A percentile compares a stretch with the other conserved stretches of the same genome.
phyloP scores from a whole-genome alignment of 2,113 vertebrate species.

The Setophaga petechia region DNA sequence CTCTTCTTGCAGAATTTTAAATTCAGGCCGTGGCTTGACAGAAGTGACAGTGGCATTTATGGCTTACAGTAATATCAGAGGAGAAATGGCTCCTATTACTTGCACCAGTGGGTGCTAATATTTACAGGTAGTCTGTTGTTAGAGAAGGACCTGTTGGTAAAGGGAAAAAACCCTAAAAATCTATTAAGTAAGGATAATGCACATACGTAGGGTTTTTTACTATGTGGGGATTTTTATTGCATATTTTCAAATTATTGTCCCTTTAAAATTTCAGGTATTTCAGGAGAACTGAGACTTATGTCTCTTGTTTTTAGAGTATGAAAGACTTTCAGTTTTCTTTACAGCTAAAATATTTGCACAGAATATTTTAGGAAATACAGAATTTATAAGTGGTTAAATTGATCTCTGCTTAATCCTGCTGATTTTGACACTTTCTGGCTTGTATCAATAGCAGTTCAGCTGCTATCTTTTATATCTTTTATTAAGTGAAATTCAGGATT shows the following conservation, averaged over 20 bases:
- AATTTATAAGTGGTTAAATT: background rate
- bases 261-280: background rate
- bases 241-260: background rate
- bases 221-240: accelerated
- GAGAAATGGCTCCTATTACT: background rate
- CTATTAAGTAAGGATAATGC: background rate
- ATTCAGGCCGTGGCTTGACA: background rate
- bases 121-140: background rate
- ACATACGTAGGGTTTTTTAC: accelerated
- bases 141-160: background rate
- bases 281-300: background rate
- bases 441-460: background rate
- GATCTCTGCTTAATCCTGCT: background rate
- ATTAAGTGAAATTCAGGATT: background rate
- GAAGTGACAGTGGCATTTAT: background rate
- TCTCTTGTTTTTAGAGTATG: background rate
- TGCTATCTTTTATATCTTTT: background rate
- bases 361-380: background rate
- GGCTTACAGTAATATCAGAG: background rate
- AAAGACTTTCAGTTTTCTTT: background rate
- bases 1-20: background rate
- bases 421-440: background rate
- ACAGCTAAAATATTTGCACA: background rate
- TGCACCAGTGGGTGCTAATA: background rate
- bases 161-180: accelerated